These are phyloP conservation scores for Cordilura impudica DNA, from an alignment of 2,888 invertebrate genomes.

Conservation along the genomic window DNA sequence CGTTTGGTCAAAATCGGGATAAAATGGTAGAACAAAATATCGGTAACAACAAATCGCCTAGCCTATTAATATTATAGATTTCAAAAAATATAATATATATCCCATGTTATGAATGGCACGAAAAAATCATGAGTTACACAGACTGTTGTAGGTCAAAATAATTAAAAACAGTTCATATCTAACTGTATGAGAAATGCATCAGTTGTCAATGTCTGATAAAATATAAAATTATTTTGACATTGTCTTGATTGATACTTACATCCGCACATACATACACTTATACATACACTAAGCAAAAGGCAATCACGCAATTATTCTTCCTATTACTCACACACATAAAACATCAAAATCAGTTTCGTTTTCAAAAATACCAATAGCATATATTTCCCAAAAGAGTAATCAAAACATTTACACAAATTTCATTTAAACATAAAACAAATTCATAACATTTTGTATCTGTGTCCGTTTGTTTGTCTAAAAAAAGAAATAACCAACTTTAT, in stretches of 20 bases:
- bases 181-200: slow-evolving; percentile 30
- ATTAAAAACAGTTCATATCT: slow-evolving; percentile 10
- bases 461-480: too few species aligned
- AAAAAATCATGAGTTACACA: too few species aligned
- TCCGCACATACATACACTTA: background rate
- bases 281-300: too few species aligned
- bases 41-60: too few species aligned
- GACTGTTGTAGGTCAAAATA: too few species aligned
- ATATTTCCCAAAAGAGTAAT: slow-evolving; percentile 56
- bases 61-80: too few species aligned
- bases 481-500: too few species aligned
- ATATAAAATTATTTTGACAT: slow-evolving; percentile 59
- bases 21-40: too few species aligned
- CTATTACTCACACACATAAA: background rate
- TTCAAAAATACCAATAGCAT: slow-evolving; percentile 46
- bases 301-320: background rate
- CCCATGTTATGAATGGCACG: too few species aligned
- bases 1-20: too few species aligned
- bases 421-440: slow-evolving; percentile 33
- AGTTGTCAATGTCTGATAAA: slow-evolving; percentile 53
- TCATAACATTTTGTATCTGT: slow-evolving; percentile 13
- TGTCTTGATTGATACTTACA: slow-evolving; percentile 37
- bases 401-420: slow-evolving; percentile 50
- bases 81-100: too few species aligned
- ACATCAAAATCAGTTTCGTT: slow-evolving; percentile 34